Evolutionary conservation across 2,113 vertebrate species (phyloP).

Genomic region (Campylorhamphus procurvoides): DNA sequence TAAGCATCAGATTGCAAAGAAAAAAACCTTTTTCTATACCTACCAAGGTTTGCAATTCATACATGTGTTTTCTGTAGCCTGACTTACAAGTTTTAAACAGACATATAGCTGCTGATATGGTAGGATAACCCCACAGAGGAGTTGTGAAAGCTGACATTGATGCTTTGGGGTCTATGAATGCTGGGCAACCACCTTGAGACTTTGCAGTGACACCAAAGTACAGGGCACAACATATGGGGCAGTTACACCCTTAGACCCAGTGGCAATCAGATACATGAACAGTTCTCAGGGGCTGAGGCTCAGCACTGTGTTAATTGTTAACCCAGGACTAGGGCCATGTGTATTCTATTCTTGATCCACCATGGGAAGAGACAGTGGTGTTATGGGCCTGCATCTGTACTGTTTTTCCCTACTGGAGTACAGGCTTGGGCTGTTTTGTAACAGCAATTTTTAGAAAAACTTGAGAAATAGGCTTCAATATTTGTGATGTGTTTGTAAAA

Average conservation of each 20-base stretch:
- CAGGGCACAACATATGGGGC: not conserved
- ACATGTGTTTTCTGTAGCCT: not conserved
- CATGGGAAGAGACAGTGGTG: not conserved
- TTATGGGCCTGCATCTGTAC: not conserved
- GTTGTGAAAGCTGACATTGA: not conserved
- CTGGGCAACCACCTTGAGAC: not conserved
- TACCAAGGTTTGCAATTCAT: not conserved
- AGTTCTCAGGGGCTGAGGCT: not conserved
- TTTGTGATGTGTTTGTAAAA: not conserved
- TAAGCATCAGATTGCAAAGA: not conserved
- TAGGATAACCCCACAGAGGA: not conserved
- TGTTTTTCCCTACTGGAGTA: not conserved
- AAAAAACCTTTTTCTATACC: not conserved
- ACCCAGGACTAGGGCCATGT: not conserved
- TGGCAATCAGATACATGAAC: not conserved
- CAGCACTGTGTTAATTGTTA: slow-evolving; percentile 25
- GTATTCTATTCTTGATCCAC: not conserved
- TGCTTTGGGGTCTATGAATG: not conserved
- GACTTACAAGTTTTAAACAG: not conserved
- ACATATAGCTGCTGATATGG: not conserved
- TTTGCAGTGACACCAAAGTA: not conserved
- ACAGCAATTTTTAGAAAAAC: not conserved
- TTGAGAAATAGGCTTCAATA: not conserved
- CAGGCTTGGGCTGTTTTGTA: not conserved
- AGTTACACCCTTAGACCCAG: not conserved